A percentile compares a stretch with the other conserved stretches of the same genome.
phyloP scores from a whole-genome alignment of 2,888 invertebrate genomes.

The Stenodera caucasica region DNA sequence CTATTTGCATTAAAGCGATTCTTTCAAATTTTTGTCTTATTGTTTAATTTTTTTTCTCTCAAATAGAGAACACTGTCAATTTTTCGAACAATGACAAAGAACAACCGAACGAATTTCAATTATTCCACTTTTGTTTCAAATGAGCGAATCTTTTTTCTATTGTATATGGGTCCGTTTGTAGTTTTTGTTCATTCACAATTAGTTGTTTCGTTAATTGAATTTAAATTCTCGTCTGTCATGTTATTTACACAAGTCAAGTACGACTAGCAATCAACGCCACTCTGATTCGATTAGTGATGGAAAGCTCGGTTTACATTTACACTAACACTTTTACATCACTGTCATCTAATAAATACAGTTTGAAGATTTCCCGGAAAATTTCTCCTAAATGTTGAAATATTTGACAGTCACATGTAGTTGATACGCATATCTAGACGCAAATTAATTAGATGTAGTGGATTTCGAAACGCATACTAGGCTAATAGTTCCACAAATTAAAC shows the following conservation, averaged over 20 bases:
- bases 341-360: no score
- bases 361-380: not conserved
- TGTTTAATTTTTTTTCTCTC: no score
- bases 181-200: slow-evolving; percentile 16
- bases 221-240: slow-evolving; percentile 21
- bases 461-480: not conserved
- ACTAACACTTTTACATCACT: not conserved
- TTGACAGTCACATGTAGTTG: not conserved
- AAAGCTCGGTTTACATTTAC: not conserved
- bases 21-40: no score
- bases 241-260: not conserved
- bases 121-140: not conserved
- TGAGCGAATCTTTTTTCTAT: not conserved
- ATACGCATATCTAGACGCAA: not conserved
- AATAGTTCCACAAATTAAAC: not conserved
- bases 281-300: not conserved
- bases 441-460: not conserved
- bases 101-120: not conserved
- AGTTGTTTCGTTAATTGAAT: slow-evolving; percentile 27
- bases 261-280: not conserved
- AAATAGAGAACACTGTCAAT: not conserved
- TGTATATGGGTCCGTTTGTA: not conserved
- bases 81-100: not conserved
- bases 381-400: not conserved
- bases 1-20: no score